phyloP scores from a whole-genome alignment of 2,113 vertebrate species.

The Anolis carolinensis region DNA sequence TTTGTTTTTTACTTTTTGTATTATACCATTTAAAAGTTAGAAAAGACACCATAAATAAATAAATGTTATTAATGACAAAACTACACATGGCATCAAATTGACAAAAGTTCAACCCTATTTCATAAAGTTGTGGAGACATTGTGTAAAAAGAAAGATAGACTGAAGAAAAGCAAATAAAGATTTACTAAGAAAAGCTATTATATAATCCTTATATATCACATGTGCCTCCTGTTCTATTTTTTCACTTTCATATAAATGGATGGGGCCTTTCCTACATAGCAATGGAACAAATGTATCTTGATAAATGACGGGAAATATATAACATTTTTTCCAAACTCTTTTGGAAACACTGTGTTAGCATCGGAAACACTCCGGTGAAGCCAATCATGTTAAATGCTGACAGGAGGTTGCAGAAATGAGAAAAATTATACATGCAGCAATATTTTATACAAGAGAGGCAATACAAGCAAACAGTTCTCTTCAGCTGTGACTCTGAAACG shows the following conservation, averaged over 20 bases:
- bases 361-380: constrained; percentile 11
- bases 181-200: neutral
- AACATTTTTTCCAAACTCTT: neutral
- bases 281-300: constrained; percentile 3
- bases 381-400: constrained; percentile 17
- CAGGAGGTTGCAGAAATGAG: constrained; percentile 19
- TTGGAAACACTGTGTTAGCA: constrained; percentile 20
- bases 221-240: neutral
- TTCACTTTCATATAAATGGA: neutral
- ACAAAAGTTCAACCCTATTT: neutral
- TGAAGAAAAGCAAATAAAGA: neutral
- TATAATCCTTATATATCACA: neutral
- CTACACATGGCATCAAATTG: neutral
- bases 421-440: neutral
- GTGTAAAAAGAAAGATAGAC: neutral
- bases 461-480: neutral
- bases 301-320: constrained; percentile 30
- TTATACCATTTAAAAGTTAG: neutral
- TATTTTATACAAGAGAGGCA: neutral
- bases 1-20: constrained; percentile 36
- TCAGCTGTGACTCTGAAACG: neutral
- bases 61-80: neutral
- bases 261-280: neutral
- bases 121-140: neutral
- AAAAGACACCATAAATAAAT: neutral